Base-by-base conservation (phyloP, 2,113 vertebrate genomes). In the Mustela nigripes region DNA sequence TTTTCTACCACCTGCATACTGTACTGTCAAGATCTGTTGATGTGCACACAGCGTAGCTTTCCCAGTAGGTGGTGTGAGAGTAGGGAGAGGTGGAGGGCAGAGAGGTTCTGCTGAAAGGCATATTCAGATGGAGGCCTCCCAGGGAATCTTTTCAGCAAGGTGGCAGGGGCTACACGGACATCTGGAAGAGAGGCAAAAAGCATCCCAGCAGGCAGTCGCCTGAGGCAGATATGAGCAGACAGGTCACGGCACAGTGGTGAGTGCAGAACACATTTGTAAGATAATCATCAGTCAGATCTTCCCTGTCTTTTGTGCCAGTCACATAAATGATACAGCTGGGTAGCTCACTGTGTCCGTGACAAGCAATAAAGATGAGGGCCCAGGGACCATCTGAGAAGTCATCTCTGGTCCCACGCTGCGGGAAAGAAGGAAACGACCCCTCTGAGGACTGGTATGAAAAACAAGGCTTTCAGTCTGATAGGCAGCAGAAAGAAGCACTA, bases 231-330 rank as follows among this genome's bases (percentile, higher is more conserved):
- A 63, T 62, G 50, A 96, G 79, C 95, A 97, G 94, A 95, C 93
- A 94, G 96, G 89, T 94, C 89, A 89, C 60, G 79, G 93, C 71
- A 79, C 91, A 74, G 74, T 36, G 78, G 82, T 12, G 22, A 3
- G 1, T 73, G 42, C 97, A 96, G 95, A 97, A 76, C 12, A 12
- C 85, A 92, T 86, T 65, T 95, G 87, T 93, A 53, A 69, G 96
- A 97, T 96, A 97, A 97, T 76, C 88, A 95, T 97, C 63, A 0
- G 53, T 96, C 93, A 95, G 45, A 94, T 83, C 82, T 74, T 91
- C 67, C 89, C 82, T 98, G 62, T 95, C 62, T 94, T 97, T 97
- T 97, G 89, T 93, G 94, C 94, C 84, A 92, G 74, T 89, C 79
- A 42, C 89, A 95, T 56, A 93, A 98, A 97, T 93, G 96, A 95